Conservation (phyloP, 2,113 vertebrate genomes). For the Neogale vison region DNA sequence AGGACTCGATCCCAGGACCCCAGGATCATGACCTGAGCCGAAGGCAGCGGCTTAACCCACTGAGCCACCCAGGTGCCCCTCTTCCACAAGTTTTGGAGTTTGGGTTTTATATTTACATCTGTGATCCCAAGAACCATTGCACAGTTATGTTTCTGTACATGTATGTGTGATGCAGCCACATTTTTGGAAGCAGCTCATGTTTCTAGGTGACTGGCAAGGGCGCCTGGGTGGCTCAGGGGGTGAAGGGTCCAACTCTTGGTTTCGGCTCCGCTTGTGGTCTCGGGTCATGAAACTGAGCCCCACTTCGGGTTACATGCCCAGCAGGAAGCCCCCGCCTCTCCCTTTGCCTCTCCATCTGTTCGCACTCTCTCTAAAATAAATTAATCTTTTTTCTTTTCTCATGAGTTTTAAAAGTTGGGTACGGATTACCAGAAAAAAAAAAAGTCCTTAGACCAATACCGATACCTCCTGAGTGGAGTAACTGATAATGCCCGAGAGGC, state of each 20-base stretch:
- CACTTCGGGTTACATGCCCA: fast-evolving
- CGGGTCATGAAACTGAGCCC: not conserved
- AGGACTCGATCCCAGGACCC: too few relatives aligned
- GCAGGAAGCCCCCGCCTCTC: fast-evolving
- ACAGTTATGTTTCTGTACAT: not conserved
- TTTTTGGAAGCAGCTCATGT: not conserved
- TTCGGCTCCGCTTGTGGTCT: not conserved
- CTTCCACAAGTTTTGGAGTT: not conserved
- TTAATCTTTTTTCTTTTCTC: not conserved
- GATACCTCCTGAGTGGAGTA: conserved; percentile 47
- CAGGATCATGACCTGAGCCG: too few relatives aligned
- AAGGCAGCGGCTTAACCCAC: too few relatives aligned
- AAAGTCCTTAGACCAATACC: not conserved
- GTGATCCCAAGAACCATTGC: fast-evolving
- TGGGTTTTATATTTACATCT: not conserved
- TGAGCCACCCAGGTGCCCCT: too few relatives aligned
- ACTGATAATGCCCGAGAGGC: conserved; percentile 22
- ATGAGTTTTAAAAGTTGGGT: not conserved
- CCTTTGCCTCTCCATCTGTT: not conserved
- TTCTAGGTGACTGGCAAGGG: not conserved
- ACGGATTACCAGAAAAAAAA: not conserved
- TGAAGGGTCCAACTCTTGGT: not conserved
- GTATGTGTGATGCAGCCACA: too few relatives aligned
- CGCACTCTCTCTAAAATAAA: not conserved
- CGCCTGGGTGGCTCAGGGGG: not conserved